Evolutionary conservation across 2,113 vertebrate genomes (phyloP), one percentile per base, ranked within the genome.

Genomic region (Hydrochoerus hydrochaeris): DNA sequence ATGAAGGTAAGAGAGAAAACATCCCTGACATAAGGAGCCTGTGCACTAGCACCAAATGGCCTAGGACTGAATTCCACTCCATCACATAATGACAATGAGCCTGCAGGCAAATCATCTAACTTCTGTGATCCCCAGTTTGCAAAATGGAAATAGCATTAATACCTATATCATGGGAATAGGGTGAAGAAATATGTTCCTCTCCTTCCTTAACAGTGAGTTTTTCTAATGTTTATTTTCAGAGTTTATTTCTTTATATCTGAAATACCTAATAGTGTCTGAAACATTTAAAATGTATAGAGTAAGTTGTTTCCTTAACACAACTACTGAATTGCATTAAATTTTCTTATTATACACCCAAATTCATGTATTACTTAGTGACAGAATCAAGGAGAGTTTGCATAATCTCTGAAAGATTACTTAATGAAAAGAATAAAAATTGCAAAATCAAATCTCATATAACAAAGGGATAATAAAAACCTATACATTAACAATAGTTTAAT

Each of bases 401-500:
- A 57, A 85, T 94, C 35, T 84, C 41, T 83, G 63, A 94, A 92
- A 93, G 75, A 63, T 96, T 67, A 78, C 75, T 86, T 88, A 93
- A 69, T 80, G 87, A 94, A 69, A 95, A 87, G 44, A n/a, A 69
- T 65, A 60, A 95, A 91, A 88, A 95, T 46, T 67, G 13, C 84
- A 88, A 52, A 54, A 96, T 95, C 62, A 77, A 94, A 86, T 80
- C 60, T 92, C 82, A 44, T 62, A n/a, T 83, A 91, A 89, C 58
- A 93, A 5, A 17, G 1, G 14, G 19, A 32, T 20, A 22, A n/a
- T 62, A 82, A 96, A 95, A 86, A 58, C 92, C 12, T 75, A 60
- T 95, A 98, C 98, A 98, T 98, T 90, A 90, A 97, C 96, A 97
- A 95, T 52, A 96, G 77, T 78, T 97, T 95, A 96, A 88, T 49